Evolutionary conservation across 2,888 invertebrate genomes (phyloP).

Genomic region (Pammene aurita): DNA sequence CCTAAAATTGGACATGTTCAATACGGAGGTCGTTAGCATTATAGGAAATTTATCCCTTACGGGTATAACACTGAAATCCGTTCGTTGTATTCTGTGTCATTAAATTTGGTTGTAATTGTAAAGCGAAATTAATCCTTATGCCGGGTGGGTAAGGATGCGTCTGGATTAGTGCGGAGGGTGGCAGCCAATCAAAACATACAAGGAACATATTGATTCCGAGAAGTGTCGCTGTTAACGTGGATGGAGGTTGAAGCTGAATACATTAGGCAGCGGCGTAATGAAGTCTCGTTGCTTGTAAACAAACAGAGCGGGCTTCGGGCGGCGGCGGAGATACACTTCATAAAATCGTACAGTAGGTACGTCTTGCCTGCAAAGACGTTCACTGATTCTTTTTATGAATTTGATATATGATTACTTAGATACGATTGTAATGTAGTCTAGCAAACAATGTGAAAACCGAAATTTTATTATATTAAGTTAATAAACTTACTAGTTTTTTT

Average conservation of each 20-base stretch:
- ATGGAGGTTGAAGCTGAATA: constrained; percentile 83
- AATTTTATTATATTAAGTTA: no score
- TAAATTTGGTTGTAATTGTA: constrained; percentile 62
- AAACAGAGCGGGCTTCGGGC: constrained; percentile 67
- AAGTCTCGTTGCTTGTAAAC: constrained; percentile 83
- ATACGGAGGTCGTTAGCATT: constrained; percentile 81
- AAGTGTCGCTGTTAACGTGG: constrained; percentile 83
- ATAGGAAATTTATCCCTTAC: constrained; percentile 80
- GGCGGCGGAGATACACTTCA: constrained; percentile 44
- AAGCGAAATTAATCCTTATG: constrained; percentile 68
- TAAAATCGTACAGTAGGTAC: constrained; percentile 27
- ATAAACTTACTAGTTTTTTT: no score
- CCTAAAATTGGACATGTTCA: constrained; percentile 83
- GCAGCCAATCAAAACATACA: constrained; percentile 83
- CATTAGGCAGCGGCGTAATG: constrained; percentile 83
- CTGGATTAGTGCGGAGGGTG: constrained; percentile 59
- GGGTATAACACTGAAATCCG: constrained; percentile 83
- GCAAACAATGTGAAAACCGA: no score
- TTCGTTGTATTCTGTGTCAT: constrained; percentile 82
- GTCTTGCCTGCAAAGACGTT: neutral
- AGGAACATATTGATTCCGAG: constrained; percentile 84
- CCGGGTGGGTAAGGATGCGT: constrained; percentile 59
- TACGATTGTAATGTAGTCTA: no score
- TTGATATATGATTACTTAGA: no score
- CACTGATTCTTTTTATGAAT: no score